Evolutionary conservation across 2,888 invertebrate species (phyloP), one percentile per base, ranked within the genome.

Genomic region (Cosmorhoe ocellata): DNA sequence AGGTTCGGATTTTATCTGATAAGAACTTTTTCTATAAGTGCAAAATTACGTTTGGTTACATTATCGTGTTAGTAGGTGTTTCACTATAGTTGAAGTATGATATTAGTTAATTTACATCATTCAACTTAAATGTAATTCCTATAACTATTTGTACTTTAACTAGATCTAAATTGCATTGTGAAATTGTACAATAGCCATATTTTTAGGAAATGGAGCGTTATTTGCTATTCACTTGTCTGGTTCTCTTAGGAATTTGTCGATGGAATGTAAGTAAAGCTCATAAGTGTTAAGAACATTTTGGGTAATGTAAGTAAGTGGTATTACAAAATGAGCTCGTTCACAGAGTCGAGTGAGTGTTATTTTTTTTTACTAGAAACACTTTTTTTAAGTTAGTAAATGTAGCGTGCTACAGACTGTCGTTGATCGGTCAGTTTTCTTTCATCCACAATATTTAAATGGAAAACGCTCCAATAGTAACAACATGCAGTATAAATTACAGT

Each of bases 131-230:
- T 87, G 82, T 88, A 84, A 81, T 81, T 84, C 81, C 84, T 85
- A 81, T 56, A 85, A 87, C 80, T 83, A 83, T 86, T 88, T 89
- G 88, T 90, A 89, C 87, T 89, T 88, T 88, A 87, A 88, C 83
- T 89, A 89, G 87, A 83, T 84, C 85, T 89, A 89, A 89, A 89
- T 86, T 84, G 67, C 81, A 85, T 81, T 88, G 83, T 88, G 80
- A 81, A 86, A 84, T 76, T 85, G 81, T 86, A 84, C 83, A 87
- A 88, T 88, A 88, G 87, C 84, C 85, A 83, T 87, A 84, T 75
- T 71, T 81, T 76, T 86, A 86, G 84, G 81, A 80, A 80, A 84
- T 79, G 86, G 86, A 88, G 87, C 85, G 82, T 85, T 81, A 77
- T 73, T 81, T 80, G 81, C 84, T 84, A 83, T 77, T 78, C 72